Evolutionary conservation across 2,113 vertebrate species (phyloP), one percentile per base, ranked within the genome.

Genomic region (Phycodurus eques): DNA sequence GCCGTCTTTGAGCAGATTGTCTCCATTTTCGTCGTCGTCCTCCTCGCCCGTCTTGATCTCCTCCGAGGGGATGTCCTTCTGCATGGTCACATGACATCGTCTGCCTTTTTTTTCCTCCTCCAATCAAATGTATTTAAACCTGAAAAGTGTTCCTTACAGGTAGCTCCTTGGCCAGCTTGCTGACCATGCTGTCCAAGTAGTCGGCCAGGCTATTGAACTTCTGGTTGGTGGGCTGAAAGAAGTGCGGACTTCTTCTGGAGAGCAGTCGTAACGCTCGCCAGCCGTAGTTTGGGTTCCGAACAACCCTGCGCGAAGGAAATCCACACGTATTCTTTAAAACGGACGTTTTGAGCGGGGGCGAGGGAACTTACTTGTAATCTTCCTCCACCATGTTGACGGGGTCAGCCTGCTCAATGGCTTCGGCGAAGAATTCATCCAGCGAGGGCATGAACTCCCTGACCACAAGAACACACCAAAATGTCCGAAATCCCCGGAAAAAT

Each of bases 21-120:
- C 96, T 79, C 98, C 96, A 61, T 98, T 98, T 88, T 98, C 97
- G 78, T 99, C 96, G 53, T 99, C 97, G 74, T 99, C 93, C 80
- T 99, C 98, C 84, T 99, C 98, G 43, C 96, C 97, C 8, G 98
- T 99, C 92, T 99, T 99, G 91, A 99, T 99, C 93, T 98, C 97
- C 92, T 99, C 98, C 76, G 97, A 98, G 8, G 98, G 98, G 85
- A 98, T 94, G 89, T 99, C 93, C 76, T 94, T 94, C 93, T 94
- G 79, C 68, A 66, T 9, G 49, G 42, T 46, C 39, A 44, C 9
- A 13, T 13, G 19, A 66, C 63, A 61, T 12, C 15, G 19, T 10
- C 20, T 20, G n/a, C 57, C 5, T n/a, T 53, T 53, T 27, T 60
- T 33, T 60, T 33, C 57, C 22, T 22, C 15, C 27, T 27, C 27